These are phyloP conservation scores for Euphydryas editha DNA, from an alignment of 2,888 invertebrate species.

Conservation along the genomic window DNA sequence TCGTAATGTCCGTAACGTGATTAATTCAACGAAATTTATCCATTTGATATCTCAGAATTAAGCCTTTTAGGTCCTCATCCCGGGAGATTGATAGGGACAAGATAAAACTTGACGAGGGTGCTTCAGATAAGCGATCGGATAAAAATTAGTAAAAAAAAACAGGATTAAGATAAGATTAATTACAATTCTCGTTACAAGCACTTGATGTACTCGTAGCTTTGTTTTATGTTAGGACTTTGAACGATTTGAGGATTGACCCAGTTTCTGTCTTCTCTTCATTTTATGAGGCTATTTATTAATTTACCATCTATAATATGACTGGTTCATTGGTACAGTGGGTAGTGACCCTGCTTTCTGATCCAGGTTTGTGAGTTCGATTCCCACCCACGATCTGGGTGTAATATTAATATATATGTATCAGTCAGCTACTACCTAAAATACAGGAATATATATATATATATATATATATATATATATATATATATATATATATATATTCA, in stretches of 20 bases:
- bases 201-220: slow-evolving; percentile 9
- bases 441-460: too few relatives aligned
- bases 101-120: slow-evolving; percentile 32
- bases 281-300: not conserved
- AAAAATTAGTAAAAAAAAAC: slow-evolving; percentile 30
- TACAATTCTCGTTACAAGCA: slow-evolving; percentile 10
- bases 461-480: too few relatives aligned
- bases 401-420: too few relatives aligned
- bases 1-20: slow-evolving; percentile 12
- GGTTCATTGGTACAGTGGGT: too few relatives aligned
- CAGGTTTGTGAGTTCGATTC: too few relatives aligned
- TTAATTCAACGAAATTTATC: slow-evolving; percentile 13
- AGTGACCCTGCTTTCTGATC: too few relatives aligned
- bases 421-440: too few relatives aligned
- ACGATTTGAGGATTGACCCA: slow-evolving; percentile 3
- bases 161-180: slow-evolving; percentile 23
- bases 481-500: too few relatives aligned
- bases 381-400: too few relatives aligned
- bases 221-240: slow-evolving; percentile 1
- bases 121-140: slow-evolving; percentile 34
- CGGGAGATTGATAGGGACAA: slow-evolving; percentile 29
- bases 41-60: slow-evolving; percentile 20
- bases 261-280: not conserved
- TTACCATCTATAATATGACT: too few relatives aligned
- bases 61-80: slow-evolving; percentile 19